Conservation (phyloP, 2,888 invertebrate genomes). For the Allygus modestus region DNA sequence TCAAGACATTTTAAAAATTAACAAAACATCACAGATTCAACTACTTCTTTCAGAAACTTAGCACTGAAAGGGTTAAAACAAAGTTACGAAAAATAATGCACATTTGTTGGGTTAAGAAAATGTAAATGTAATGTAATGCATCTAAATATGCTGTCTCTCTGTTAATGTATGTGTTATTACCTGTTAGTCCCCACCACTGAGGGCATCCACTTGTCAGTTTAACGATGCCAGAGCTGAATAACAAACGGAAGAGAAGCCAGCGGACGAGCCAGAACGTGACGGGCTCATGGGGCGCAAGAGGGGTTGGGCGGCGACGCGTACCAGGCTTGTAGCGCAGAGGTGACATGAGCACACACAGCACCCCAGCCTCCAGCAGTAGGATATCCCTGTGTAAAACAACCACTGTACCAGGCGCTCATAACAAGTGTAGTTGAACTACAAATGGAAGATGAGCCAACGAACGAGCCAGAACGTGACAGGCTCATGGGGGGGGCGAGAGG, state of each 20-base stretch:
- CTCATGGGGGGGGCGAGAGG: constrained; percentile 76
- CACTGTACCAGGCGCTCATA: too few species aligned
- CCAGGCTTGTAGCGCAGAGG: constrained; percentile 76
- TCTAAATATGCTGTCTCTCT: too few species aligned
- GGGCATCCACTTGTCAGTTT: constrained; percentile 85
- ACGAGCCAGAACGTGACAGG: constrained; percentile 82
- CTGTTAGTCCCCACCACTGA: constrained; percentile 87
- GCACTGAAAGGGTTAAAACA: too few species aligned
- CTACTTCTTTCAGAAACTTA: too few species aligned
- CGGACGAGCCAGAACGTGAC: constrained; percentile 83
- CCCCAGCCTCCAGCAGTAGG: constrained; percentile 85
- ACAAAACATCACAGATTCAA: too few species aligned
- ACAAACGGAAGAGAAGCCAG: constrained; percentile 85
- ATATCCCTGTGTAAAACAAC: constrained; percentile 81
- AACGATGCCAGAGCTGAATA: constrained; percentile 84
- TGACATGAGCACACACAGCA: constrained; percentile 83
- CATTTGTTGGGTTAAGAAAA: too few species aligned
- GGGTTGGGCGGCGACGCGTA: constrained; percentile 74
- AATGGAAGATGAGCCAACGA: too few species aligned
- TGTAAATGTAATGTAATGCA: too few species aligned
- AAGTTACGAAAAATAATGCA: too few species aligned
- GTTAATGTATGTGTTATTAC: constrained; percentile 75
- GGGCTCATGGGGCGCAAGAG: constrained; percentile 76
- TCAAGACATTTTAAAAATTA: too few species aligned
- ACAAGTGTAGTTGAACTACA: too few species aligned